These are phyloP conservation scores for Leucopsar rothschildi DNA, from an alignment of 2,113 vertebrate species.

Conservation along the genomic window DNA sequence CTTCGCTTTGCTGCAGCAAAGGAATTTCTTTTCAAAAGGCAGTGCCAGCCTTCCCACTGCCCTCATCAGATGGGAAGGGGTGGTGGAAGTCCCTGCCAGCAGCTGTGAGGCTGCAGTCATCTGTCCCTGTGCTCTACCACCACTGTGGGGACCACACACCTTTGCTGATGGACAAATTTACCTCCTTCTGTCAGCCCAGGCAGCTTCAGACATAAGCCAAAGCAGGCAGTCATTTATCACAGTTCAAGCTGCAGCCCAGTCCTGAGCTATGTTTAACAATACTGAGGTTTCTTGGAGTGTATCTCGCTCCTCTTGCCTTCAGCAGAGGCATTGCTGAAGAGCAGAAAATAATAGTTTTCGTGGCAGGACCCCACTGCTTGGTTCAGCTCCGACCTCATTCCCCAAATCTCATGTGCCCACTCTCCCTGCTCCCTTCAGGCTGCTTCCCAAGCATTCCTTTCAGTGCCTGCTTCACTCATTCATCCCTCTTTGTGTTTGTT, in stretches of 20 bases:
- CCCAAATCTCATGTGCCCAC: background rate
- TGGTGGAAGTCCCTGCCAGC: background rate
- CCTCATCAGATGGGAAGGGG: background rate
- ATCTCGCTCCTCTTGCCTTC: background rate
- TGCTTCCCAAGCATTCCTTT: background rate
- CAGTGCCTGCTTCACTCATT: background rate
- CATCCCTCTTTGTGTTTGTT: background rate
- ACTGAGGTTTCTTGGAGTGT: background rate
- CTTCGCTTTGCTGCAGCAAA: background rate
- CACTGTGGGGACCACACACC: accelerated
- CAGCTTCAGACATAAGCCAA: background rate
- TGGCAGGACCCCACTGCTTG: background rate
- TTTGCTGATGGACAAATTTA: background rate
- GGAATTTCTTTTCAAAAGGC: background rate
- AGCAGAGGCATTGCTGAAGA: background rate
- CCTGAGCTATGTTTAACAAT: background rate
- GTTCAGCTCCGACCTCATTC: background rate
- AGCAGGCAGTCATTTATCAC: background rate
- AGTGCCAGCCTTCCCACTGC: background rate
- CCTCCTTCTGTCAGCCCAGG: background rate
- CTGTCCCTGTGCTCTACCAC: background rate
- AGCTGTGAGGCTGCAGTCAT: background rate
- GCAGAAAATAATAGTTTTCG: background rate
- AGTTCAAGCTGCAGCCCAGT: background rate
- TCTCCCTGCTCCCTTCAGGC: background rate